A percentile compares a stretch with the other conserved stretches of the same genome.
phyloP scores from a whole-genome alignment of 2,888 invertebrate species.

The Drosophila vallismaia region DNA sequence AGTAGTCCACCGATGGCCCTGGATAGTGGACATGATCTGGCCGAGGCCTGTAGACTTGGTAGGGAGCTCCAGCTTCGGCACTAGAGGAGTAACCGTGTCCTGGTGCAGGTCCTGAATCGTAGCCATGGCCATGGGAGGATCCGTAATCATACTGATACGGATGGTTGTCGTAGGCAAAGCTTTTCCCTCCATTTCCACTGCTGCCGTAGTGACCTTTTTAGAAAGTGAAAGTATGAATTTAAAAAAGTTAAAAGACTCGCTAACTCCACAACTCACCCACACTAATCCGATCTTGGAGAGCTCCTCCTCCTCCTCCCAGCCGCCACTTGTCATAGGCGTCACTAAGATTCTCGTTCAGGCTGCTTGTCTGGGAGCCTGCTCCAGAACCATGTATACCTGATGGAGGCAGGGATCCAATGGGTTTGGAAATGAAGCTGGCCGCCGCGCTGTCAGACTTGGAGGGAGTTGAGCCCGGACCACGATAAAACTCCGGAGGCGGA shows the following conservation, averaged over 20 bases:
- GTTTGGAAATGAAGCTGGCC: slow-evolving; percentile 37
- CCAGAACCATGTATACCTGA: slow-evolving; percentile 4
- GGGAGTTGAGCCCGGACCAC: slow-evolving; percentile 69
- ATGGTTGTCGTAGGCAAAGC: slow-evolving; percentile 57
- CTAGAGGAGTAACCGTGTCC: slow-evolving; percentile 46
- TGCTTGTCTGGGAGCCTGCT: slow-evolving; percentile 40
- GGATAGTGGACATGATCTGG: slow-evolving; percentile 65
- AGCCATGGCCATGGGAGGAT: slow-evolving; percentile 21
- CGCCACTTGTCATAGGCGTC: slow-evolving; percentile 75
- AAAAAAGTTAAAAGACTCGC: neutral
- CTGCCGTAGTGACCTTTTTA: slow-evolving; percentile 68
- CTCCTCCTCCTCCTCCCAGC: slow-evolving; percentile 31
- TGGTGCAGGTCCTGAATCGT: slow-evolving; percentile 21
- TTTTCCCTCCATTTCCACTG: slow-evolving; percentile 27
- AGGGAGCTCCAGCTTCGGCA: slow-evolving; percentile 72
- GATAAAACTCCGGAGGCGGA: slow-evolving; percentile 82
- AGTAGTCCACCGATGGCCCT: slow-evolving; percentile 74
- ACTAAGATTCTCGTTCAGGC: slow-evolving; percentile 54
- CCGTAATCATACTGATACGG: slow-evolving; percentile 34
- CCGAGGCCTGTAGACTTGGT: slow-evolving; percentile 76
- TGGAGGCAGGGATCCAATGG: slow-evolving; percentile 26
- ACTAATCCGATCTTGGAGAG: slow-evolving; percentile 77
- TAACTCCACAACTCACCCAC: slow-evolving; percentile 72
- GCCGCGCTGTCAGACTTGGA: slow-evolving; percentile 36
- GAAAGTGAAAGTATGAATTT: neutral